Evolutionary conservation across 2,888 invertebrate species (phyloP), one percentile per base, ranked within the genome.

Genomic region (Hesperia comma): DNA sequence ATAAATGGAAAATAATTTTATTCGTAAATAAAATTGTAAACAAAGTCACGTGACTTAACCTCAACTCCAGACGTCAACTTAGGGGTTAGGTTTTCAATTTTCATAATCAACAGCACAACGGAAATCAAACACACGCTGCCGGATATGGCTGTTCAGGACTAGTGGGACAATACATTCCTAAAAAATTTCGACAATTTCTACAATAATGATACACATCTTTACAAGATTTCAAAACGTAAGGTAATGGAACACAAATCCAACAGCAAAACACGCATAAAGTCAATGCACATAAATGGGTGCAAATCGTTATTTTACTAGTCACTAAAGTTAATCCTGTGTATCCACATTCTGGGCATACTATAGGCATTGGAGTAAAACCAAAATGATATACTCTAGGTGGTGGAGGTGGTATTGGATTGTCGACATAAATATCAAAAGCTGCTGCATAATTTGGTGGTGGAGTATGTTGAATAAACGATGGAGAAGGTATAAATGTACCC

Each of bases 181-280:
- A 79, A 72, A 81, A 88, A 57, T 74, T 79, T 68, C 88, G 84
- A 74, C 92, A 92, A 74, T 87, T 89, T 74, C 86, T 81, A 72
- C 92, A 92, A 75, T 90, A 88, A 79, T 92, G 92, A 72, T 90
- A 87, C 0, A 92, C 92, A 70, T 91, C 86, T 75, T 92, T 92
- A 76, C 92, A 92, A n/a, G 92, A 91, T 49, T 83, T 79, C 57
- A 91, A 72, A 43, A 92, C 72, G 66, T 92, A 92, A 0, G 92
- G 92, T 58, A 92, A 74, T 0, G 92, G 92, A 1, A 82, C 89
- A 76, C 92, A 92, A 61, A 90, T 69, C 92, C 92, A 92, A 72
- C 92, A 92, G 67, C 88, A 91, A 53, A 92, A 80, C n/a, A 92
- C 26, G 69, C 90, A 92, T 43, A 92, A 74, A 7, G 85, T 63